Evolutionary conservation across 1,140 invertebrate species (phyloP), one percentile per base, ranked within the genome.

Genomic region (Drosophila bifasciata): DNA sequence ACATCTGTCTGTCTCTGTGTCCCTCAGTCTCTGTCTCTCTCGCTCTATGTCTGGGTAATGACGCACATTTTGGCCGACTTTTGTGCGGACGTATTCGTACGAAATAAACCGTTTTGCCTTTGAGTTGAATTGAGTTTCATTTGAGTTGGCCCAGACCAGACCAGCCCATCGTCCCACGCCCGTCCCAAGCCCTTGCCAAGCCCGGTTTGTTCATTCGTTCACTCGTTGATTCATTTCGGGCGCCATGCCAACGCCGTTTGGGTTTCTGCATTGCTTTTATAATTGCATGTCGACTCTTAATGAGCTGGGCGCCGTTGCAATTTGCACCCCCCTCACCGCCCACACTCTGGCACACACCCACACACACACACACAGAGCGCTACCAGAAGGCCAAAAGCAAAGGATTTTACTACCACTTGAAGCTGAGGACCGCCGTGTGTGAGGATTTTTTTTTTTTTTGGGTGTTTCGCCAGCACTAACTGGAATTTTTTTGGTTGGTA

Each of bases 61-160:
- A 80, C 81, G 81, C 83, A 61, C 60, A 81, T 61, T 88, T 81
- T 50, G 53, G 43, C 21, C 57, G 71, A 71, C 81, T 70, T 86
- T 86, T 86, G 83, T 86, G 64, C 55, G 39, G 67, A 56, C 50
- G 81, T 75, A 86, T 77, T 86, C 83, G 61, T 23, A 81, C 77
- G 81, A 81, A 86, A 81, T 86, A 86, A 86, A 81, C 81, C 78
- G 81, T 86, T 86, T 86, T 75, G 70, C 69, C 69, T 74, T 74
- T 74, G 70, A 74, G 69, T 41, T 53, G 70, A 73, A 74, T 74
- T 74, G 69, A 74, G 59, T 74, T 74, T 74, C 69, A 74, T 74
- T 74, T 64, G 70, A 69, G 66, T 68, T 52, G 43, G 39, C 32
- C 15, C 11, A 6, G 23, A 0, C 5, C 23, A 25, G 23, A 25